Conservation (phyloP, 2,888 invertebrate genomes). For the Torymus aiolomorphi region DNA sequence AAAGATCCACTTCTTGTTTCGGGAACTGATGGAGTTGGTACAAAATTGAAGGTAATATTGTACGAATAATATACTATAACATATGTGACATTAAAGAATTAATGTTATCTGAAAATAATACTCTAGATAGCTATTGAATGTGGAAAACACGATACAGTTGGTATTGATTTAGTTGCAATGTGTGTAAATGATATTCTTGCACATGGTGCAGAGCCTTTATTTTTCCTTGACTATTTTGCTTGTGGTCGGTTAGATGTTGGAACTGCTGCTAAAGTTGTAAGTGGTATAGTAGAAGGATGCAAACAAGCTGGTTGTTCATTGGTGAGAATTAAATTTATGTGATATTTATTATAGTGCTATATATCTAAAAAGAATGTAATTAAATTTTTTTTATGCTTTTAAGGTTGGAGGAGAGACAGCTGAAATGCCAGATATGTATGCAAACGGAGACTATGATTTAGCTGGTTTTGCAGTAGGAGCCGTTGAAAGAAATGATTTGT, state of each 20-base stretch:
- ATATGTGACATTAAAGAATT: constrained; percentile 7
- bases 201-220: constrained; percentile 96
- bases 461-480: constrained; percentile 98
- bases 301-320: constrained; percentile 87
- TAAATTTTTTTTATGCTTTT: not conserved
- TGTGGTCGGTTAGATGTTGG: constrained; percentile 89
- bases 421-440: constrained; percentile 97
- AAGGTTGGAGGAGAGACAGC: constrained; percentile 95
- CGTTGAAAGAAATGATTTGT: constrained; percentile 85
- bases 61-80: not conserved
- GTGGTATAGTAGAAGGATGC: constrained; percentile 93
- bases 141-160: constrained; percentile 88
- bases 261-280: constrained; percentile 86
- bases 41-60: constrained; percentile 89
- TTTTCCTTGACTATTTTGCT: constrained; percentile 97
- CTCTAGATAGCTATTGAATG: constrained; percentile 89
- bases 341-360: too few relatives aligned
- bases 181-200: constrained; percentile 97
- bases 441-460: constrained; percentile 91
- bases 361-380: too few relatives aligned
- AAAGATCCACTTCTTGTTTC: constrained; percentile 92
- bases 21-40: constrained; percentile 97
- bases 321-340: constrained; percentile 78
- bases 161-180: constrained; percentile 98
- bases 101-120: constrained; percentile 8